Conservation (phyloP, 2,888 invertebrate species). For the Melipona beecheii region DNA sequence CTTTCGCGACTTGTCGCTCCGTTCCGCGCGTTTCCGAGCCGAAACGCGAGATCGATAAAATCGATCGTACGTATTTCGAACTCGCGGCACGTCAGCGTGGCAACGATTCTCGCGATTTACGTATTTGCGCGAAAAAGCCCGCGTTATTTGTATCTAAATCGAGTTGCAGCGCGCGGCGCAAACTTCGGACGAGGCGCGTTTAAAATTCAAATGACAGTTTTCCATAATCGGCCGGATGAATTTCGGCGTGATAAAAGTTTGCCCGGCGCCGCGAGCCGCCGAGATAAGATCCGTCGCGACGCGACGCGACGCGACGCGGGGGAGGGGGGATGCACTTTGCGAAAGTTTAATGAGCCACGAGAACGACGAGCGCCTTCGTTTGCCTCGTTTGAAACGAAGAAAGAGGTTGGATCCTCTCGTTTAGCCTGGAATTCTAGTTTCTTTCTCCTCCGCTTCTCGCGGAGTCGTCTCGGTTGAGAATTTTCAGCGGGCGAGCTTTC, state of each 20-base stretch:
- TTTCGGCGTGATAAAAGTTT: constrained; percentile 43
- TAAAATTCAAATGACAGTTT: constrained; percentile 51
- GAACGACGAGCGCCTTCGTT: too few species aligned
- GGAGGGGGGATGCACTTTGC: background rate
- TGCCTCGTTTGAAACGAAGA: background rate
- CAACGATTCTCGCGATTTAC: background rate
- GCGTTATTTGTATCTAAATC: constrained; percentile 21
- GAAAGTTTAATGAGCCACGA: constrained; percentile 24
- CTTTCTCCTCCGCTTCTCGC: too few species aligned
- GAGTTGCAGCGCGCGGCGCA: constrained; percentile 4
- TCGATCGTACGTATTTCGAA: constrained; percentile 4
- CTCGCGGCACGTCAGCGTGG: background rate
- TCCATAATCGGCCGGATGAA: constrained; percentile 41
- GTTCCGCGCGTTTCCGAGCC: background rate
- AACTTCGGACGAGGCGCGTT: constrained; percentile 36
- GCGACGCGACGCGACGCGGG: too few species aligned
- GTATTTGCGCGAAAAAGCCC: background rate
- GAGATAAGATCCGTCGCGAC: constrained; percentile 5
- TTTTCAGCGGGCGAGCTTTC: background rate
- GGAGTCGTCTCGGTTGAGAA: background rate
- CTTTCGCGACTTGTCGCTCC: too few species aligned
- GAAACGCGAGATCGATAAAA: background rate
- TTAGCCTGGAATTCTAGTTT: background rate
- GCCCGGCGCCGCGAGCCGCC: background rate
- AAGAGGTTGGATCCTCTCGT: background rate